Evolutionary conservation across 1,140 invertebrate genomes (phyloP).

Genomic region (Lasioglossum baleicum): DNA sequence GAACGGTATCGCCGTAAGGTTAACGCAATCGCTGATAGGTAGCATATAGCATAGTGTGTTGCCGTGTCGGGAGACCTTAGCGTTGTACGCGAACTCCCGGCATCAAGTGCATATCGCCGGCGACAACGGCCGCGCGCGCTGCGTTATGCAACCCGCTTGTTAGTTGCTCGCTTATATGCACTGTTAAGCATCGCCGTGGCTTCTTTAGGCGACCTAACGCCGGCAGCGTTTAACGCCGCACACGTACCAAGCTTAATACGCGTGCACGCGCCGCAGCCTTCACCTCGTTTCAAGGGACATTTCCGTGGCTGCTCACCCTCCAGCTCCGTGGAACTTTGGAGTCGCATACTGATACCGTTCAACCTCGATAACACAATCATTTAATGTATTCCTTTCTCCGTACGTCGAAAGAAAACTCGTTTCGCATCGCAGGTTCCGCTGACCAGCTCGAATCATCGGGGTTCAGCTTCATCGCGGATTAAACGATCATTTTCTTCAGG

Average conservation of each 20-base stretch:
- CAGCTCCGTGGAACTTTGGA: not conserved
- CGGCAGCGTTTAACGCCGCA: slow-evolving; percentile 22
- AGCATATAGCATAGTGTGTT: slow-evolving; percentile 34
- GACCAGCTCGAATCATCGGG: too few relatives aligned
- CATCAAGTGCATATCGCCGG: slow-evolving; percentile 54
- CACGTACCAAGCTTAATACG: slow-evolving; percentile 8
- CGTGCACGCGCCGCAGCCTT: slow-evolving; percentile 66
- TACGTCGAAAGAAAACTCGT: too few relatives aligned
- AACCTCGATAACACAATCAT: too few relatives aligned
- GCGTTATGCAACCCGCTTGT: slow-evolving; percentile 66
- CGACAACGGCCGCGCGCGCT: slow-evolving; percentile 10
- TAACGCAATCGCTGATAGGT: slow-evolving; percentile 57
- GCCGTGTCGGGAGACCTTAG: slow-evolving; percentile 47
- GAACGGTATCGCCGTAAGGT: slow-evolving; percentile 53
- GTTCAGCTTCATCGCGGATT: too few relatives aligned
- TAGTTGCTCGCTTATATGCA: slow-evolving; percentile 56
- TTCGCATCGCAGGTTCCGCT: too few relatives aligned
- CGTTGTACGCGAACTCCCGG: slow-evolving; percentile 35
- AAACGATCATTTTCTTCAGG: too few relatives aligned
- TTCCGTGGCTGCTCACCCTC: slow-evolving; percentile 69
- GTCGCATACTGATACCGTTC: too few relatives aligned
- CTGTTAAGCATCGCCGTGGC: slow-evolving; percentile 54
- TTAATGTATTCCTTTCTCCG: too few relatives aligned
- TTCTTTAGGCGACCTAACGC: slow-evolving; percentile 53
- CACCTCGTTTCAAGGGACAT: slow-evolving; percentile 77